A percentile compares a stretch with the other conserved stretches of the same genome.
Evolutionary conservation across 2,797 vertebrate genomes (phyloP).

Genomic region (Rhynchotus rufescens): DNA sequence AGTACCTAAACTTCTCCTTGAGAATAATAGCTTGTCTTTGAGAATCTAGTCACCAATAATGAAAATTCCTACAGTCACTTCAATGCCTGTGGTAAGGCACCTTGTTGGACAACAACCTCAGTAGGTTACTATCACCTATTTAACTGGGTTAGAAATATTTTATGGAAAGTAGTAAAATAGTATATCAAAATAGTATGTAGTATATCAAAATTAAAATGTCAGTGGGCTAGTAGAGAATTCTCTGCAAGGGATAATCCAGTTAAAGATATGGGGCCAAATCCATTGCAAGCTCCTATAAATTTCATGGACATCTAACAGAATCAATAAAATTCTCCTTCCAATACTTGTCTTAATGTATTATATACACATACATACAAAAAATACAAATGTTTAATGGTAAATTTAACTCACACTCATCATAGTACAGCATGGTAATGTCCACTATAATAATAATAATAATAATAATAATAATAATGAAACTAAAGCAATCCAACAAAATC

Average conservation of each 20-base stretch:
- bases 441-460: not conserved
- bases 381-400: not conserved
- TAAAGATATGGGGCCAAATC: not conserved
- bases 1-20: not conserved
- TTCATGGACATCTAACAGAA: not conserved
- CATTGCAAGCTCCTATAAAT: not conserved
- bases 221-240: not conserved
- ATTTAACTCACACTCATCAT: not conserved
- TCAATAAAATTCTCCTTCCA: not conserved
- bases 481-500: not conserved
- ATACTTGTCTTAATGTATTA: not conserved
- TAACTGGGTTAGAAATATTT: not conserved
- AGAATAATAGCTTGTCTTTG: not conserved
- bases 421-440: not conserved
- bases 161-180: not conserved
- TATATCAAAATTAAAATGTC: not conserved
- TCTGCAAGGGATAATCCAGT: not conserved
- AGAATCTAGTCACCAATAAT: not conserved
- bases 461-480: not conserved
- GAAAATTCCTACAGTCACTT: not conserved
- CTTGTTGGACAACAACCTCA: not conserved
- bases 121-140: not conserved
- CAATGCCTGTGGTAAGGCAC: not conserved
- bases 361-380: not conserved
- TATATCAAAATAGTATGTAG: not conserved